Percentiles rank a stretch among this genome's conserved stretches.
These are phyloP conservation scores for Lerista edwardsae DNA, from an alignment of 2,797 vertebrate species.

Conservation along the genomic window DNA sequence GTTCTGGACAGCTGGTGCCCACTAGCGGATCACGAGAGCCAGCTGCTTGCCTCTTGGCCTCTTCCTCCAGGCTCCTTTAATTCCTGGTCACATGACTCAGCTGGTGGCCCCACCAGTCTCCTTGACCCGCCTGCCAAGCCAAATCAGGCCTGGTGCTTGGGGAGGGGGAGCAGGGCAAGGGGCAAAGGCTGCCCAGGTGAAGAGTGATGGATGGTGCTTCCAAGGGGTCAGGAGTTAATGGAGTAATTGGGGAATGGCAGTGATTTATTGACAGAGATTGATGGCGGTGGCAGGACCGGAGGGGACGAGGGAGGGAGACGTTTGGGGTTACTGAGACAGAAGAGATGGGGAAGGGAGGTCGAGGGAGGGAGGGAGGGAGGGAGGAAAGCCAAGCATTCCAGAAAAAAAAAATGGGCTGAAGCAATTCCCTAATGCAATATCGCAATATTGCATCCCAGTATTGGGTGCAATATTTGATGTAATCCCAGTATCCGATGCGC, in stretches of 20 bases:
- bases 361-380: too few species aligned
- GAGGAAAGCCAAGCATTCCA: too few species aligned
- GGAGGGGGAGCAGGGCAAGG: background rate
- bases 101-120: background rate
- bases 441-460: too few species aligned
- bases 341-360: background rate
- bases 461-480: too few species aligned
- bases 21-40: background rate
- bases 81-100: background rate
- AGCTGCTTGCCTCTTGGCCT: background rate
- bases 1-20: background rate
- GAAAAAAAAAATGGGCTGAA: background rate
- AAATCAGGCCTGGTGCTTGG: background rate
- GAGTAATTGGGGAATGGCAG: conserved; percentile 28
- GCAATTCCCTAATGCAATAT: too few species aligned
- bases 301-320: background rate
- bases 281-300: background rate
- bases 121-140: background rate
- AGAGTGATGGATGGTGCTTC: conserved; percentile 18
- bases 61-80: background rate
- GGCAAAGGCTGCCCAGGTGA: conserved; percentile 21
- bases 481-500: too few species aligned
- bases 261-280: conserved; percentile 28
- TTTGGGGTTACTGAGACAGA: background rate
- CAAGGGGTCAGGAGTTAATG: conserved; percentile 17